Evolutionary conservation across 2,797 vertebrate genomes (phyloP).

Genomic region (Falco naumanni): DNA sequence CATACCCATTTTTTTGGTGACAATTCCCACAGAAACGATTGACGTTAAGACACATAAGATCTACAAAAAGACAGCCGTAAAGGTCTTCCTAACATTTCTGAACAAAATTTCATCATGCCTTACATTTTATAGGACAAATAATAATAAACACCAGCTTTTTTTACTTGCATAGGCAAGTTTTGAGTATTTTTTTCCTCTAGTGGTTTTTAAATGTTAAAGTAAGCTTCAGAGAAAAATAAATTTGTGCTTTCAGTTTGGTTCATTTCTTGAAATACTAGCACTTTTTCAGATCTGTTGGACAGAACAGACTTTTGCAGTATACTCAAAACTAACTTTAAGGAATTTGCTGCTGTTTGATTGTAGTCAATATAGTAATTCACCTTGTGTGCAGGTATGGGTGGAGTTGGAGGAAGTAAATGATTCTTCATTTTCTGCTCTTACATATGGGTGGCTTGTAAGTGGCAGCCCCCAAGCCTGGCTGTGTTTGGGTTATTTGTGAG

Average conservation of each 20-base stretch:
- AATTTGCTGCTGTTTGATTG: neutral
- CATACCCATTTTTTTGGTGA: neutral
- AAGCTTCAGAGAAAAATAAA: slow-evolving; percentile 14
- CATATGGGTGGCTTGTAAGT: neutral
- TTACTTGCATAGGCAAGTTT: neutral
- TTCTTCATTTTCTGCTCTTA: neutral
- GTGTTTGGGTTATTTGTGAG: neutral
- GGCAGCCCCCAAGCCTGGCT: neutral
- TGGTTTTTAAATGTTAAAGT: neutral
- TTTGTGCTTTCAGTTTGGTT: neutral
- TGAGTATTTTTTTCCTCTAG: neutral
- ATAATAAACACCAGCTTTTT: neutral
- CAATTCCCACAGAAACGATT: neutral
- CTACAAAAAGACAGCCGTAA: neutral
- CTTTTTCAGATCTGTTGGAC: neutral
- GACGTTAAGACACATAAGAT: neutral
- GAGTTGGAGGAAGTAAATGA: neutral
- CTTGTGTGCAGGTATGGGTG: neutral
- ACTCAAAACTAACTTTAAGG: neutral
- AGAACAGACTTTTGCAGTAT: neutral
- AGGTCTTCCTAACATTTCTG: neutral
- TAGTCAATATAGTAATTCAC: neutral
- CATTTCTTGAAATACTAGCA: neutral
- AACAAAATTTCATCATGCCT: neutral
- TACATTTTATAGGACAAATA: neutral